Percentiles rank a stretch among this genome's conserved stretches.
Evolutionary conservation across 2,888 invertebrate species (phyloP).

Genomic region (Cenopis cana): DNA sequence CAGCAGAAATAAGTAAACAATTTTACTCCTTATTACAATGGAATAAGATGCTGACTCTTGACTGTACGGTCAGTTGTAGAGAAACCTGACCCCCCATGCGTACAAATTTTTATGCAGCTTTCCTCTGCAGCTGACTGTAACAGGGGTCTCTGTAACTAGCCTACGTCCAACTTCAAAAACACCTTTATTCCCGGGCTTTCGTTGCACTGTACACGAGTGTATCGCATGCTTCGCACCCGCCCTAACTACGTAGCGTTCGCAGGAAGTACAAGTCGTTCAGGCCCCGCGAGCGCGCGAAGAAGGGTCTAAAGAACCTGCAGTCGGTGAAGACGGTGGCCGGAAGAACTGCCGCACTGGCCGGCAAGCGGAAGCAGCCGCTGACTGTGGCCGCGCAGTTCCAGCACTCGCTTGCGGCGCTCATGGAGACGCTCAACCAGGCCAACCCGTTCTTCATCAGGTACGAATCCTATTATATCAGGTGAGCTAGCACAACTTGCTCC

Average conservation of each 20-base stretch:
- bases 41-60: too few relatives aligned
- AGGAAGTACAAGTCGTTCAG: conserved; percentile 97
- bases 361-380: conserved; percentile 93
- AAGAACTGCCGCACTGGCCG: conserved; percentile 86
- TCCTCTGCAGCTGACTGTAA: too few relatives aligned
- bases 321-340: conserved; percentile 96
- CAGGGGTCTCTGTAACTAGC: too few relatives aligned
- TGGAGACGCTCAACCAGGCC: conserved; percentile 95
- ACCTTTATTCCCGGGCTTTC: conserved; percentile 1
- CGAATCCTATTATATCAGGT: too few relatives aligned
- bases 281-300: conserved; percentile 93
- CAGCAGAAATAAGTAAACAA: too few relatives aligned
- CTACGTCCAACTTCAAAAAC: background rate
- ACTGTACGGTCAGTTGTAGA: too few relatives aligned
- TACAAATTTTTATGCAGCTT: too few relatives aligned
- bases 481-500: too few relatives aligned
- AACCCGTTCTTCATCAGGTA: conserved; percentile 59
- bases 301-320: conserved; percentile 95
- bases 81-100: too few relatives aligned
- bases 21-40: too few relatives aligned
- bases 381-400: conserved; percentile 98
- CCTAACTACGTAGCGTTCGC: conserved; percentile 50
- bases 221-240: background rate
- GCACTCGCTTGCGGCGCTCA: conserved; percentile 94
- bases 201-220: background rate